A percentile compares a stretch with the other conserved stretches of the same genome.
Evolutionary conservation across 2,888 invertebrate genomes (phyloP).

Genomic region (Choristoneura rosaceana): DNA sequence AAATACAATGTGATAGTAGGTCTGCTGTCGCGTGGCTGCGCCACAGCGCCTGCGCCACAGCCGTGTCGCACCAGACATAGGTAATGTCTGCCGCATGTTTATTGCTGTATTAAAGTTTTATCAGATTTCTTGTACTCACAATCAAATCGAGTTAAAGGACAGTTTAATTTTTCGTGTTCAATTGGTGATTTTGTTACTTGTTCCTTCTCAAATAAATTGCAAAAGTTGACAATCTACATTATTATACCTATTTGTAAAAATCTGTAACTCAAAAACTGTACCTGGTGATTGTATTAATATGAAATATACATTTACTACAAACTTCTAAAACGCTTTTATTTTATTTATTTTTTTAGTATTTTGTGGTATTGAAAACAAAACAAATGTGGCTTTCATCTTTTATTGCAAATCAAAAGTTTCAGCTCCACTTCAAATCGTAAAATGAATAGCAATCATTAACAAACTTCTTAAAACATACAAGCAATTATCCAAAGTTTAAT

Average conservation of each 20-base stretch:
- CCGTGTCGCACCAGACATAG: slow-evolving; percentile 25
- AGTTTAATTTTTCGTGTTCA: slow-evolving; percentile 52
- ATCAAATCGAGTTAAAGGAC: slow-evolving; percentile 42
- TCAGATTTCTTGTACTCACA: slow-evolving; percentile 35
- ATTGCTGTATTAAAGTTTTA: slow-evolving; percentile 36
- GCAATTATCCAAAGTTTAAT: slow-evolving; percentile 46
- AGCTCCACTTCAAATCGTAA: slow-evolving; percentile 66
- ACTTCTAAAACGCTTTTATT: slow-evolving; percentile 75
- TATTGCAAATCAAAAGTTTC: slow-evolving; percentile 76
- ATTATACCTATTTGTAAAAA: slow-evolving; percentile 70
- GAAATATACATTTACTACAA: slow-evolving; percentile 85
- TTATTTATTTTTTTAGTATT: slow-evolving; percentile 41
- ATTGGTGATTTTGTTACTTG: slow-evolving; percentile 54
- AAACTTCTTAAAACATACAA: slow-evolving; percentile 57
- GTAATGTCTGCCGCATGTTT: slow-evolving; percentile 39
- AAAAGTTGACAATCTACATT: slow-evolving; percentile 72
- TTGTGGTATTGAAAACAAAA: slow-evolving; percentile 5
- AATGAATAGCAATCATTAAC: slow-evolving; percentile 55
- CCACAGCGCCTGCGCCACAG: slow-evolving; percentile 48
- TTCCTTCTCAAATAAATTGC: slow-evolving; percentile 66
- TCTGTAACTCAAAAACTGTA: slow-evolving; percentile 82
- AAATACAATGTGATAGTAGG: slow-evolving; percentile 75
- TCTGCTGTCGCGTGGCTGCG: slow-evolving; percentile 66
- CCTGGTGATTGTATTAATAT: slow-evolving; percentile 84
- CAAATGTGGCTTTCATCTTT: slow-evolving; percentile 47